A percentile compares a stretch with the other conserved stretches of the same genome.
Conservation (phyloP, 2,113 vertebrate species). For the Ramphastos sulfuratus region DNA sequence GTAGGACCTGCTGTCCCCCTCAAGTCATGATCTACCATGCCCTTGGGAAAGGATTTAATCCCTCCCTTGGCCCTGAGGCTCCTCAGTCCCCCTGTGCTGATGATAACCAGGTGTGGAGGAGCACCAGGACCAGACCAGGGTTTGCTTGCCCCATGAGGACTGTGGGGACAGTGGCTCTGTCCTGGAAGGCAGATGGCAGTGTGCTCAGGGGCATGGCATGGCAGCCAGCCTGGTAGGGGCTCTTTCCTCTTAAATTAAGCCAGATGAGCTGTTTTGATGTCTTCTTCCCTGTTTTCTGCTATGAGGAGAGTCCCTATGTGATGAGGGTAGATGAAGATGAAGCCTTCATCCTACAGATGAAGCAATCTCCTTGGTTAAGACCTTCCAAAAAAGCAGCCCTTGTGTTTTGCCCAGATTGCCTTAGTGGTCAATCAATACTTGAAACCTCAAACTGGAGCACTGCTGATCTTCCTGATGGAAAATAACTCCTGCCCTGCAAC, state of each 20-base stretch:
- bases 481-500: neutral
- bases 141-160: fast-evolving
- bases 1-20: fast-evolving
- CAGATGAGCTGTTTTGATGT: fast-evolving
- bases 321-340: neutral
- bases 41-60: neutral
- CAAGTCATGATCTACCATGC: fast-evolving
- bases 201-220: neutral
- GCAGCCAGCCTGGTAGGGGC: fast-evolving
- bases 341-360: neutral
- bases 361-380: neutral
- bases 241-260: neutral
- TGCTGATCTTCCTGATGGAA: slow-evolving; percentile 20
- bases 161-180: neutral
- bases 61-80: neutral
- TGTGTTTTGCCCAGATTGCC: neutral
- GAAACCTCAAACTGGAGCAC: neutral
- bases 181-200: fast-evolving
- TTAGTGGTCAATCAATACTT: neutral
- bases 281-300: fast-evolving
- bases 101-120: neutral
- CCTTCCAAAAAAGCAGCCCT: neutral
- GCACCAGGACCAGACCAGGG: neutral
- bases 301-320: too few species aligned
- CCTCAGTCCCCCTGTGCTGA: neutral